Percentiles rank a stretch among this genome's conserved stretches.
phyloP scores from a whole-genome alignment of 2,113 vertebrate genomes.

The Thinocorus orbignyianus region DNA sequence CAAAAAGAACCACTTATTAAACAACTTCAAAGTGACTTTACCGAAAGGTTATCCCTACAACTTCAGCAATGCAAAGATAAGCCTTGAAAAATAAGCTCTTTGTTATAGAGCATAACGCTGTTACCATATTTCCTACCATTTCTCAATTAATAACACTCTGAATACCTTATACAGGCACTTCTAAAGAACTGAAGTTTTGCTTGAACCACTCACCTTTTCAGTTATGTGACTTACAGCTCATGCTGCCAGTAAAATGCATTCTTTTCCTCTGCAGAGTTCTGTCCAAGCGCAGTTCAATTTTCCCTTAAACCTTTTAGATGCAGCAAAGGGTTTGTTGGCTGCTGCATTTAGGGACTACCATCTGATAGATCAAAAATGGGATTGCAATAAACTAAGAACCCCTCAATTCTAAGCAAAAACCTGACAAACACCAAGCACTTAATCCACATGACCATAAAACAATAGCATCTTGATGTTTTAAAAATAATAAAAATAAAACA shows the following conservation, averaged over 20 bases:
- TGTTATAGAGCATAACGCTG: neutral
- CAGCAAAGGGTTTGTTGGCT: neutral
- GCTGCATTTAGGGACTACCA: neutral
- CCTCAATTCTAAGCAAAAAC: neutral
- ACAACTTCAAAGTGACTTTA: neutral
- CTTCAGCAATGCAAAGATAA: neutral
- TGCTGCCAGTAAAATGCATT: neutral
- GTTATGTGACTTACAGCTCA: neutral
- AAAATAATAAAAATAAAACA: neutral
- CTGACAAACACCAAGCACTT: neutral
- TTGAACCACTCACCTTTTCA: neutral
- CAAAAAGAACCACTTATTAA: neutral
- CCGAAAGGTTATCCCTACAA: neutral
- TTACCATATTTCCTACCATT: neutral
- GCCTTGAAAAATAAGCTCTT: neutral
- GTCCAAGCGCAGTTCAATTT: accelerated
- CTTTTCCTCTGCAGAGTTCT: neutral
- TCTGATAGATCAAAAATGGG: neutral
- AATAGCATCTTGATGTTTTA: neutral
- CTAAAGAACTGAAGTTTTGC: neutral
- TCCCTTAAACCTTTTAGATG: neutral
- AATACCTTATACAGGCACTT: accelerated
- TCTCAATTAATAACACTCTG: neutral
- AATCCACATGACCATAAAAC: neutral
- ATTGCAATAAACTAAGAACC: neutral